Percentiles rank a stretch among this genome's conserved stretches.
Evolutionary conservation across 2,113 vertebrate species (phyloP).

Genomic region (Laticauda laticaudata): DNA sequence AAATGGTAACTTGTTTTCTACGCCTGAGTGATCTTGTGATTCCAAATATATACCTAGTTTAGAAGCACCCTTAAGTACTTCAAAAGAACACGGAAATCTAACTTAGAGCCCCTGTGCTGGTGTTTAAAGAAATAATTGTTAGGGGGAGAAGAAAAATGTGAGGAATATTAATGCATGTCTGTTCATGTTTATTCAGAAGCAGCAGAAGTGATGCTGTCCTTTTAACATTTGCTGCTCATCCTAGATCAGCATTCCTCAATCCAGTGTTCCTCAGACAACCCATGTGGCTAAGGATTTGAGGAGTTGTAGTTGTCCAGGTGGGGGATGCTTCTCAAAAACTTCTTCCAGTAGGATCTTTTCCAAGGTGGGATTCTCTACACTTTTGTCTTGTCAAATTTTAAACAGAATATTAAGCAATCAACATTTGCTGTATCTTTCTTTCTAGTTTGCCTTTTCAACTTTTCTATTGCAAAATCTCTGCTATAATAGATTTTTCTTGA

Average conservation of each 20-base stretch:
- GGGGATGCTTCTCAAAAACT: not conserved
- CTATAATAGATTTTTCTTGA: not conserved
- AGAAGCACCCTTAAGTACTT: not conserved
- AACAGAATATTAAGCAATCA: not conserved
- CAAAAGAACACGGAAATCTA: not conserved
- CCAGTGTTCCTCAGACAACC: not conserved
- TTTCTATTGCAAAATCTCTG: not conserved
- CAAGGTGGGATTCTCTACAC: not conserved
- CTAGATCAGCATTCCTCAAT: not conserved
- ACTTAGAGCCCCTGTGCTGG: not conserved
- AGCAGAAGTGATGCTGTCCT: not conserved
- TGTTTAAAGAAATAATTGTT: constrained; percentile 7
- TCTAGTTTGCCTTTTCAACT: not conserved
- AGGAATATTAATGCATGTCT: constrained; percentile 17
- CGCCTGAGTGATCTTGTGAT: not conserved
- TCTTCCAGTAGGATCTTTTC: not conserved
- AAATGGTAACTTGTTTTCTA: not conserved
- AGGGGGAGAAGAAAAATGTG: constrained; percentile 17
- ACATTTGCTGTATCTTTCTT: not conserved
- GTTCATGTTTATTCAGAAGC: not conserved
- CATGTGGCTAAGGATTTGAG: not conserved
- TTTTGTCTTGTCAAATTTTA: not conserved
- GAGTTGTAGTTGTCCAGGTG: not conserved
- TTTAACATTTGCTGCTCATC: constrained; percentile 1
- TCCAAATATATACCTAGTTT: not conserved